Base-by-base conservation (phyloP, 2,888 invertebrate genomes). In the Sinodicranocentrus sp. region DNA sequence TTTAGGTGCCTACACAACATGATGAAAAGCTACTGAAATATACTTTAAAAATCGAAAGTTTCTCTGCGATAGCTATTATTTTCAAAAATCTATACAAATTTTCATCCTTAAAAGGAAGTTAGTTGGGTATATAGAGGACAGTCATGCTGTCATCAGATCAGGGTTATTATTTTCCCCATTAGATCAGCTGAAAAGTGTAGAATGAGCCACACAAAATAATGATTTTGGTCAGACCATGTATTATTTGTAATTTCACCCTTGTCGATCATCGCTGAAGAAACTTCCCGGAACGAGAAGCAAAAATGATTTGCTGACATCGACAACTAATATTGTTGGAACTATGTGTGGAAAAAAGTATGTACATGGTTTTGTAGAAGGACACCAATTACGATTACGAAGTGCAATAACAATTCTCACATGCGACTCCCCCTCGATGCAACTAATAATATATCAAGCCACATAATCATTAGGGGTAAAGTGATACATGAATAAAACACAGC, bases 241-340 rank as follows among this genome's bases (percentile, higher is more conserved):
- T 82, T 75, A 82, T 82, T 63, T 68, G 61, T 63, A 82, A 76
- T 82, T 82, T 82, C 63, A 82, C 70, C 75, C 82, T 43, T 63
- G 68, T 70, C 82, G 82, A 82, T 71, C 71, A 59, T 61, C n/a
- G n/a, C n/a, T n/a, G n/a, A n/a, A n/a, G n/a, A n/a, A n/a, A n/a
- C n/a, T n/a, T 48, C 5, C 48, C 10, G 48, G 33, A 15, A n/a
- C 10, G 48, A 48, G 48, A 6, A 33, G 33, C 33, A 33, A 33
- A 48, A n/a, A 48, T 48, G 48, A 48, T 48, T 48, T 48, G 15
- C 48, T 48, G 15, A 48, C 48, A 39, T 39, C 6, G 48, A 48
- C 48, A 48, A 33, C 33, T 15, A n/a, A 10, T 48, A 48, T n/a
- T 5, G 33, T 48, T 48, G 48, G 15, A 48, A 48, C 13, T 48